Conservation (phyloP, 2,113 vertebrate genomes). For the Physeter macrocephalus region DNA sequence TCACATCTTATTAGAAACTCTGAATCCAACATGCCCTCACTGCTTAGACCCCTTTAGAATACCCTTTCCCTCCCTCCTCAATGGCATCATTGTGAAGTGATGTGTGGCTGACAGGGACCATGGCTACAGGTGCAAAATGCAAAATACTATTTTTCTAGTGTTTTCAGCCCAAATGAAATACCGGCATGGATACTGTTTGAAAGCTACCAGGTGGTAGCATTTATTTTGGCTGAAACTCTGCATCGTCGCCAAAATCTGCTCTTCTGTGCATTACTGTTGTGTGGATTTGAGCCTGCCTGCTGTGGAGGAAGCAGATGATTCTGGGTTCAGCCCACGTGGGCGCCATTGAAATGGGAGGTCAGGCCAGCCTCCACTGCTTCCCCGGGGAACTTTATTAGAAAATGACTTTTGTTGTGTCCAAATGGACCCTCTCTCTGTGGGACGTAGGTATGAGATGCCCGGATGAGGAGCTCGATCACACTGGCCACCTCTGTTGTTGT, state of each 20-base stretch:
- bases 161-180: background rate
- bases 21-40: too few relatives aligned
- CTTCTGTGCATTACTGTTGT: background rate
- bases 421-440: background rate
- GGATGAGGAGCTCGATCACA: background rate
- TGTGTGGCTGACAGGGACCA: background rate
- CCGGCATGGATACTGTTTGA: background rate
- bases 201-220: background rate
- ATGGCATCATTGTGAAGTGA: too few relatives aligned
- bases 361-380: background rate
- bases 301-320: background rate
- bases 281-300: background rate
- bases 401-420: background rate
- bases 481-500: background rate
- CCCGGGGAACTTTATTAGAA: accelerated
- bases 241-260: background rate
- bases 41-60: background rate
- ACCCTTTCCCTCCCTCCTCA: background rate
- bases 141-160: background rate
- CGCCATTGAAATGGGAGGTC: background rate
- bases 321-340: background rate
- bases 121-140: background rate
- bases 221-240: slow-evolving; percentile 16
- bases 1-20: background rate
- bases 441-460: background rate